Base-by-base conservation (phyloP, 2,888 invertebrate species). In the Acleris laterana region DNA sequence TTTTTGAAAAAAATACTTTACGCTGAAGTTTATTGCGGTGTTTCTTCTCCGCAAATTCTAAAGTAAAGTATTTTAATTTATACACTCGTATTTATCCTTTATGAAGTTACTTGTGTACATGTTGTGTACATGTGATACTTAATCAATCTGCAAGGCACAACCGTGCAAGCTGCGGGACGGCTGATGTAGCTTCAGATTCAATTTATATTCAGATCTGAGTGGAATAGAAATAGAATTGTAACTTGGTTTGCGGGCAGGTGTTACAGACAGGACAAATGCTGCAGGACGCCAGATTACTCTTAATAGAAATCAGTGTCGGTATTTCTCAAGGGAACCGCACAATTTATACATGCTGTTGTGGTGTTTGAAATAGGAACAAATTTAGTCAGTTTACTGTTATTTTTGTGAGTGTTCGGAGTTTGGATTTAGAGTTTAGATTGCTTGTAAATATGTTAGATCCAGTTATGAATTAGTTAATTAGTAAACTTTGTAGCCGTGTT, bases 161-260 rank as follows among this genome's bases (percentile, higher is more conserved):
- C 77, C 74, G 71, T 73, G 71, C 74, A 70, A 74, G 80, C 74
- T 80, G 77, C 79, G 79, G 44, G 78, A 79, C 78, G 76, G 73
- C 78, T 80, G 81, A 84, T 83, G 84, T 82, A 83, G 78, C 77
- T 77, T 77, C 79, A 79, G 84, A 87, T 85, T 84, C 84, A 87
- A 87, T 87, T 87, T 87, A 86, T 82, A 86, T 87, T 87, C 84
- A 84, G 84, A 83, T 85, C 79, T 79, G 77, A 77, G 77, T 78
- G 79, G 79, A 83, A 85, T 82, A 83, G 83, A 79, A 83, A 85
- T 82, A 83, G 83, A 81, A 83, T 82, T 81, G 83, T 84, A 86
- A 87, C 84, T 87, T 84, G 83, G 85, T 84, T 85, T 85, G 84
- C 78, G 79, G 76, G 72, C 77, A 80, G 82, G 81, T 81, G 78